Evolutionary conservation across 1,140 invertebrate species (phyloP).

Genomic region (Panagrolaimus sp.): DNA sequence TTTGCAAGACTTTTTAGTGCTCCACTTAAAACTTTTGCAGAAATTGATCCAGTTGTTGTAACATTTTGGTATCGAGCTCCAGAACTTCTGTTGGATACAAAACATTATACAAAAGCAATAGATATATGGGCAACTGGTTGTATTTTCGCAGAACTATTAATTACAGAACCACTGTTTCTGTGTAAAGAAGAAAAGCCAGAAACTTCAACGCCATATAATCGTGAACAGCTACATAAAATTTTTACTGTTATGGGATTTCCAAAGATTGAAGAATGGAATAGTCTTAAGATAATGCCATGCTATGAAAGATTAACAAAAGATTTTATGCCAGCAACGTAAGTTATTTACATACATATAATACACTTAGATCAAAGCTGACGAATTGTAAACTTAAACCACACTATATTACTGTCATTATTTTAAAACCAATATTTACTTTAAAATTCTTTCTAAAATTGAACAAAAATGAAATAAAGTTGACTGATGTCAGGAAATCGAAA

Average conservation of each 20-base stretch:
- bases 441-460: too few relatives aligned
- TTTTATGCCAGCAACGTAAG: conserved; percentile 88
- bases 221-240: conserved; percentile 96
- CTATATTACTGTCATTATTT: too few relatives aligned
- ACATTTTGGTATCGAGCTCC: conserved; percentile 99
- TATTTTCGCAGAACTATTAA: conserved; percentile 93
- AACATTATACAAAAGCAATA: conserved; percentile 76
- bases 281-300: conserved; percentile 99
- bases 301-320: conserved; percentile 91
- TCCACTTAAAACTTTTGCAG: conserved; percentile 90
- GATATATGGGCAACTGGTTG: conserved; percentile 99
- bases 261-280: conserved; percentile 97
- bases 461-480: too few relatives aligned
- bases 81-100: conserved; percentile 86
- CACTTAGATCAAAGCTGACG: too few relatives aligned
- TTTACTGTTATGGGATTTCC: conserved; percentile 99
- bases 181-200: conserved; percentile 99
- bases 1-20: conserved; percentile 97
- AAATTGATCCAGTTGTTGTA: conserved; percentile 97
- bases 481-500: too few relatives aligned
- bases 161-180: conserved; percentile 97
- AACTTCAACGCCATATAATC: conserved; percentile 91
- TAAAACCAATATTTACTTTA: too few relatives aligned
- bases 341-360: too few relatives aligned
- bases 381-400: too few relatives aligned